Conservation (phyloP, 2,888 invertebrate genomes). For the Choreutis nemorana region DNA sequence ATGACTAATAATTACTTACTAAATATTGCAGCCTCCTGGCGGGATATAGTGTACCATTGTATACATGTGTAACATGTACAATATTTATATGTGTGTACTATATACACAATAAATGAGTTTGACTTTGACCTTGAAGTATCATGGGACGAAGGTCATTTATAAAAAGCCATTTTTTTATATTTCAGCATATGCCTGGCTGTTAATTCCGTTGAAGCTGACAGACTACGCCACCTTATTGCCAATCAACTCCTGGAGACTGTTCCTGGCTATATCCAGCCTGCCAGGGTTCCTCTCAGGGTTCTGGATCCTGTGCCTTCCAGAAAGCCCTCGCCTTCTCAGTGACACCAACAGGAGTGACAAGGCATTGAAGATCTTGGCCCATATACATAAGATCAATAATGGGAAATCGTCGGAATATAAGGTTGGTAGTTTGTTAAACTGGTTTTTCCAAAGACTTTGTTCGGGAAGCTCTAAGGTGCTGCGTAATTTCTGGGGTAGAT, state of each 20-base stretch:
- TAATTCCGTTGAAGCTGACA: slow-evolving; percentile 63
- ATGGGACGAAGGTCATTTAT: too few relatives aligned
- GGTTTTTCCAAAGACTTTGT: too few relatives aligned
- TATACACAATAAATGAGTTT: too few relatives aligned
- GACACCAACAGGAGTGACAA: slow-evolving; percentile 66
- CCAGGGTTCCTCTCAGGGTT: slow-evolving; percentile 70
- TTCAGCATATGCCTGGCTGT: slow-evolving; percentile 70
- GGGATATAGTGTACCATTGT: too few relatives aligned
- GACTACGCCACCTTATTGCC: slow-evolving; percentile 36
- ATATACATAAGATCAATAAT: slow-evolving; percentile 63
- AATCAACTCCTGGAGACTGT: slow-evolving; percentile 77
- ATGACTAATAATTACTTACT: too few relatives aligned
- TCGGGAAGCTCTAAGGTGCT: too few relatives aligned
- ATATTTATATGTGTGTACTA: too few relatives aligned
- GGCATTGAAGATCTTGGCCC: slow-evolving; percentile 65
- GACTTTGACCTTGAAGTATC: too few relatives aligned
- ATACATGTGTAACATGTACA: too few relatives aligned
- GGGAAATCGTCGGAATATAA: slow-evolving; percentile 58
- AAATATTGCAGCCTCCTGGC: too few relatives aligned
- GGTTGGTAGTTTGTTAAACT: slow-evolving; percentile 25
- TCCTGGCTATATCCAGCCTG: slow-evolving; percentile 69
- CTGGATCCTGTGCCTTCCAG: slow-evolving; percentile 68
- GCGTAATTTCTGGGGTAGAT: too few relatives aligned
- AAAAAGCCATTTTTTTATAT: slow-evolving; percentile 4
- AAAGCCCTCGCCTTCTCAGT: slow-evolving; percentile 74